Percentiles rank a stretch among this genome's conserved stretches.
These are phyloP conservation scores for Pseudopodoces humilis DNA, from an alignment of 2,113 vertebrate genomes.

Conservation along the genomic window DNA sequence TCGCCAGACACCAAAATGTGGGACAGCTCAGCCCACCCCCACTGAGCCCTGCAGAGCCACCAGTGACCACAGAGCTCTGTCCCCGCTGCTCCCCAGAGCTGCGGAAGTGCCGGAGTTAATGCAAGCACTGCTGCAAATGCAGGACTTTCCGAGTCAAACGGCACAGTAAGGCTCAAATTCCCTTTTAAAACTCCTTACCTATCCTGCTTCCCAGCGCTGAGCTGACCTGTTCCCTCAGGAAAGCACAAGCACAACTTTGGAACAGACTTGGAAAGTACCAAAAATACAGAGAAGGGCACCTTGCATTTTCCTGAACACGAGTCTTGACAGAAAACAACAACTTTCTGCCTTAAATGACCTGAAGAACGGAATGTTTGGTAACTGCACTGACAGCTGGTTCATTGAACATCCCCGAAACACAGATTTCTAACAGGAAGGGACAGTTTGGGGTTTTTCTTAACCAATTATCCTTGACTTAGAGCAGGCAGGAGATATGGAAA, in stretches of 20 bases:
- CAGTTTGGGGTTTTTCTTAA: not conserved
- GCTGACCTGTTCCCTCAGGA: not conserved
- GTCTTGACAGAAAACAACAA: not conserved
- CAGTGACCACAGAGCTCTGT: not conserved
- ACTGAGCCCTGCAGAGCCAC: not conserved
- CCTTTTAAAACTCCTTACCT: not conserved
- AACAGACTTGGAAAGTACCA: not conserved
- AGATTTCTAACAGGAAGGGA: not conserved
- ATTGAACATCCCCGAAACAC: not conserved
- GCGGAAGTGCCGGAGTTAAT: not conserved
- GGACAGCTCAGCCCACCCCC: slow-evolving; percentile 1
- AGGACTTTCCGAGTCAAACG: not conserved
- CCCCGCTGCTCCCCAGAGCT: not conserved
- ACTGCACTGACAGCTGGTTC: not conserved
- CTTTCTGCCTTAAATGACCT: not conserved
- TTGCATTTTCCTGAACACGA: not conserved
- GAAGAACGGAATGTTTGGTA: not conserved
- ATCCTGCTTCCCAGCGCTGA: rapidly evolving
- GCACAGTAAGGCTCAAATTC: not conserved
- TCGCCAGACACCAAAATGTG: not conserved
- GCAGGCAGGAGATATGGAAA: not conserved
- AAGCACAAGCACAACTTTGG: not conserved
- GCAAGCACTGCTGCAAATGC: not conserved
- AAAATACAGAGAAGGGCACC: not conserved
- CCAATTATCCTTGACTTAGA: not conserved